These are phyloP conservation scores for Tenthredo amoena DNA, from an alignment of 2,888 invertebrate genomes.

Conservation along the genomic window DNA sequence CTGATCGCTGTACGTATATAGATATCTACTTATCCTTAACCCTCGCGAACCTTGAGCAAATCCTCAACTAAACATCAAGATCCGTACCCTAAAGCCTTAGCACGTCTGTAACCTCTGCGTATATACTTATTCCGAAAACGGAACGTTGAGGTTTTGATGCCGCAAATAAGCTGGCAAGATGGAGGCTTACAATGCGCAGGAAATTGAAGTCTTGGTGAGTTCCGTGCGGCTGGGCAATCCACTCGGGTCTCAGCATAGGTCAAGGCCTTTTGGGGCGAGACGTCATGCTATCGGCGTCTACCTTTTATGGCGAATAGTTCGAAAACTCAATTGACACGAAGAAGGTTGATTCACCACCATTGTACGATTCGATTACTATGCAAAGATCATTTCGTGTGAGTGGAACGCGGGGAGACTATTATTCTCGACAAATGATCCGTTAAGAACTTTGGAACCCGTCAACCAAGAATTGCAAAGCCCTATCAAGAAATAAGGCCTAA, in stretches of 20 bases:
- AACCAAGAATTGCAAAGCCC: background rate
- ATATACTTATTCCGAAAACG: background rate
- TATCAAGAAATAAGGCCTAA: constrained; percentile 20
- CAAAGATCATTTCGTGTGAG: constrained; percentile 19
- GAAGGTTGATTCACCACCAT: background rate
- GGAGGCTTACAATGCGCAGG: constrained; percentile 34
- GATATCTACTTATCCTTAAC: constrained; percentile 1
- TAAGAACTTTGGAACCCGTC: constrained; percentile 3
- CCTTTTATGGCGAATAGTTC: constrained; percentile 17
- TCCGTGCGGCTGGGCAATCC: constrained; percentile 34
- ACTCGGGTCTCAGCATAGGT: background rate
- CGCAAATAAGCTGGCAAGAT: constrained; percentile 31
- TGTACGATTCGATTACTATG: constrained; percentile 22
- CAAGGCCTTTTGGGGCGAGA: constrained; percentile 5
- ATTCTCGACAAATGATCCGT: constrained; percentile 22
- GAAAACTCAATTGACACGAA: constrained; percentile 23
- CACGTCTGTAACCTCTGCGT: constrained; percentile 13
- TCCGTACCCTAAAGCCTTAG: background rate
- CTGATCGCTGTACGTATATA: background rate
- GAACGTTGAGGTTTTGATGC: constrained; percentile 16
- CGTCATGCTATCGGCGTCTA: constrained; percentile 1
- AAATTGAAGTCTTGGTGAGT: constrained; percentile 41
- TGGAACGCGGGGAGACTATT: background rate
- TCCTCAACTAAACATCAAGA: background rate
- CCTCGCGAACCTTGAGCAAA: constrained; percentile 1